Evolutionary conservation across 1,140 invertebrate species (phyloP), one percentile per base, ranked within the genome.

Genomic region (Lithobius niger): DNA sequence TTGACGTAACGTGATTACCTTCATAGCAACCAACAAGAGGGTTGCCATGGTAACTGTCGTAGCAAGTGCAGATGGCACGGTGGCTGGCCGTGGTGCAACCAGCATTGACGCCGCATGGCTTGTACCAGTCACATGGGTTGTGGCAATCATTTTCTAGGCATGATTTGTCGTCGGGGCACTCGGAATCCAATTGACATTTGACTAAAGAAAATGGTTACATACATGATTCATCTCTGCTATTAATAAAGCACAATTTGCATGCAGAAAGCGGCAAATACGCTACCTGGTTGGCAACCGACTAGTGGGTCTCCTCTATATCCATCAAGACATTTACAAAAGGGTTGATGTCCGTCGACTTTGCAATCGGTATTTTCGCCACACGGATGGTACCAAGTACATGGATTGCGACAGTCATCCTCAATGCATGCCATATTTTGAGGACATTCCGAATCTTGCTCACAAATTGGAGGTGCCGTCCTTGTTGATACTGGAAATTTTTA

Each of bases 1-100:
- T n/a, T n/a, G n/a, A n/a, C n/a, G n/a, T n/a, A n/a, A n/a, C n/a
- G n/a, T n/a, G n/a, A n/a, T n/a, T 56, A 61, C 21, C 72, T 74
- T 6, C 79, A 78, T 36, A 79, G 67, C 88, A 92, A 74, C 91
- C 87, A n/a, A 83, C 71, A 66, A 85, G 79, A 24, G 88, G 80
- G 69, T 91, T 88, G 16, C 62, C 62, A 6, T 62, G 61, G 53
- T 65, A 66, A 19, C 64, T 66, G 19, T 59, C 42, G 40, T 59
- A 60, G 55, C 68, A 70, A 15, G 60, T 59, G 50, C 67, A 69
- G 2, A 65, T 54, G 1, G 60, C 56, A 13, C 62, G 52, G 24
- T 69, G 67, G 48, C 67, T 59, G 6, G 58, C 52, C 10, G 67
- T 65, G 2, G 59, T 58, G 50, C 68, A 69, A 19, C 55, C 47